Evolutionary conservation across 2,888 invertebrate species (phyloP), one percentile per base, ranked within the genome.

Genomic region (Eilema depressum): DNA sequence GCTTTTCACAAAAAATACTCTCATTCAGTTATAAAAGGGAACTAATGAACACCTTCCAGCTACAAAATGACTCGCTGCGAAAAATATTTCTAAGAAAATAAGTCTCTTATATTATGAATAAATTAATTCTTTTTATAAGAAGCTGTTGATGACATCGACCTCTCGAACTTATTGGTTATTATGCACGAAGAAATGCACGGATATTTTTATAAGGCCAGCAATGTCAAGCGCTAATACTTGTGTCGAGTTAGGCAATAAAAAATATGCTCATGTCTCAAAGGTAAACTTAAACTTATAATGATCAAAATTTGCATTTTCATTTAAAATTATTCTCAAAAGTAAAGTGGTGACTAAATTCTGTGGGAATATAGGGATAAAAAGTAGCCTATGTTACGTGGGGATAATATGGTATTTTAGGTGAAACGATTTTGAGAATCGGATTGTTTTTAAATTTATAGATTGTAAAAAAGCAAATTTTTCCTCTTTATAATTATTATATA

Each of bases 11-110:
- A 53, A 53, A 10, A 53, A 53, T 53, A n/a, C 10, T 53, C 53
- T 53, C n/a, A 53, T 53, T 53, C 53, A n/a, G n/a, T 53, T 53
- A n/a, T 53, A n/a, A 47, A 47, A 47, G n/a, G n/a, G 53, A n/a
- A 53, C 53, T 53, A 53, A 53, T 53, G n/a, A 53, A 1, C n/a
- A 10, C 10, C 53, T n/a, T 53, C 47, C 20, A n/a, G 53, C n/a
- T 47, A 47, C 20, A 20, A 47, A 20, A 47, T 20, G 20, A 47
- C 47, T 53, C n/a, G n/a, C 53, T 8, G 53, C 53, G 53, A 53
- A 53, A 53, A 53, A 53, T 20, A 53, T 53, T 53, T n/a, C 53
- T n/a, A n/a, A 20, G 53, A 53, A 53, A 53, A 53, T 53, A 53
- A 53, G n/a, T n/a, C 53, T 2, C 53, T n/a, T 53, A 8, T n/a